These are phyloP conservation scores for Mastomys coucha DNA, from an alignment of 2,113 vertebrate species.

Conservation along the genomic window DNA sequence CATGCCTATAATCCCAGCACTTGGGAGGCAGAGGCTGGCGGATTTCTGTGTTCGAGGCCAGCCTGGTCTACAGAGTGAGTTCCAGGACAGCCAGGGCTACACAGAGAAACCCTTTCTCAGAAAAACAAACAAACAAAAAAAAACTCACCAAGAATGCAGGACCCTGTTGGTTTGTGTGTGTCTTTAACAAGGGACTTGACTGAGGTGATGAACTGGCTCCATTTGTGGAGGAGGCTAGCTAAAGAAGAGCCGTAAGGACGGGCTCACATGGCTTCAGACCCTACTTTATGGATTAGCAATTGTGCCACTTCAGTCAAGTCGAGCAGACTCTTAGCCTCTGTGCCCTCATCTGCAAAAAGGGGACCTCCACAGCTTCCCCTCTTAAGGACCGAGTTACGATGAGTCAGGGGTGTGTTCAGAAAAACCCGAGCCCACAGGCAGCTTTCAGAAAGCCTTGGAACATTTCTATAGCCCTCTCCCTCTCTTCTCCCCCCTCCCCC, in stretches of 20 bases:
- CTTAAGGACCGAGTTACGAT: background rate
- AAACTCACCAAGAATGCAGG: background rate
- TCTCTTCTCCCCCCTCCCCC: background rate
- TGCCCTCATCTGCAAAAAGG: background rate
- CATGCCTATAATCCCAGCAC: too few relatives aligned
- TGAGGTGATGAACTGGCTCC: background rate
- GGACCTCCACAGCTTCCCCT: background rate
- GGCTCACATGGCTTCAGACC: fast-evolving
- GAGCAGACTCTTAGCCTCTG: background rate
- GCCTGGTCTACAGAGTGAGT: too few relatives aligned
- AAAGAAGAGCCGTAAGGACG: background rate
- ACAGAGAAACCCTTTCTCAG: too few relatives aligned
- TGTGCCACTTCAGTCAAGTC: background rate
- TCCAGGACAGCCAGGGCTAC: too few relatives aligned
- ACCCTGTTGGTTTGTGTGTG: background rate
- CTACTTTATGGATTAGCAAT: background rate
- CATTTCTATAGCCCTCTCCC: background rate
- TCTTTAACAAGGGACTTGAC: background rate
- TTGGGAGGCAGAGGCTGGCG: too few relatives aligned
- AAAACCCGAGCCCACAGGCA: background rate
- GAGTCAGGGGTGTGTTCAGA: background rate
- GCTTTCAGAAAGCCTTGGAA: background rate
- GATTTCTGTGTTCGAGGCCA: too few relatives aligned
- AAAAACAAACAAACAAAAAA: too few relatives aligned
- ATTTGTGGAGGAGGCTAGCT: fast-evolving